phyloP scores from a whole-genome alignment of 1,140 invertebrate genomes.

The Copidosoma floridanum region DNA sequence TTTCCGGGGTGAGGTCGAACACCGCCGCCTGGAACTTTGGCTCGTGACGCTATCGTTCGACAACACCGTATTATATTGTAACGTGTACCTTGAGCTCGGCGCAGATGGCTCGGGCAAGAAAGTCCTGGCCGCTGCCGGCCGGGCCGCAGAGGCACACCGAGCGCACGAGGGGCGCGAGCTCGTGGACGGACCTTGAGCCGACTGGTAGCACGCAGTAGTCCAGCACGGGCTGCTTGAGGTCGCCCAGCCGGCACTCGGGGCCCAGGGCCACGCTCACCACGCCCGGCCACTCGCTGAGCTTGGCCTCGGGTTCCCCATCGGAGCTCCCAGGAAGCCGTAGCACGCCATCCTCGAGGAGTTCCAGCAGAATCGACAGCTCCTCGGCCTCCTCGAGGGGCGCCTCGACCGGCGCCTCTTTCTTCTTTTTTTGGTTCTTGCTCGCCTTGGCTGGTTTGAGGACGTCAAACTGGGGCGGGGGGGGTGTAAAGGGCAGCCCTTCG shows the following conservation, averaged over 20 bases:
- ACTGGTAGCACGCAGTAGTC: constrained; percentile 68
- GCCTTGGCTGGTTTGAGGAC: too few species aligned
- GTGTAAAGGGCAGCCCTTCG: background rate
- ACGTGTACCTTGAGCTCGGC: constrained; percentile 10
- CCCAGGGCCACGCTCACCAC: constrained; percentile 27
- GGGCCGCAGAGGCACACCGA: constrained; percentile 65
- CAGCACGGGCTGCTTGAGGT: constrained; percentile 60
- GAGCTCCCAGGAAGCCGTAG: too few species aligned
- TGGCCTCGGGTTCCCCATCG: too few species aligned
- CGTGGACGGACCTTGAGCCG: constrained; percentile 59
- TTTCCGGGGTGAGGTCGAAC: constrained; percentile 63
- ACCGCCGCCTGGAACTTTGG: constrained; percentile 54
- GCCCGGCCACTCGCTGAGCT: constrained; percentile 11
- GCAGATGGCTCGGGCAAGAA: constrained; percentile 48
- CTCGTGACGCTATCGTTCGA: too few species aligned
- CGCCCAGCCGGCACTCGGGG: constrained; percentile 53
- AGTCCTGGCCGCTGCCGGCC: constrained; percentile 59
- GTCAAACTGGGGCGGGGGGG: background rate
- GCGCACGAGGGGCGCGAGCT: constrained; percentile 59
- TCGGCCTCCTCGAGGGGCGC: background rate
- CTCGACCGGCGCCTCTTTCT: background rate
- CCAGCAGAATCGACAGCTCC: background rate
- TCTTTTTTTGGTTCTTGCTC: too few species aligned
- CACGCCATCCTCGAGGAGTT: background rate
- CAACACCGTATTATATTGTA: too few species aligned